Base-by-base conservation (phyloP, 1,140 invertebrate species). In the Nylanderia fulva region DNA sequence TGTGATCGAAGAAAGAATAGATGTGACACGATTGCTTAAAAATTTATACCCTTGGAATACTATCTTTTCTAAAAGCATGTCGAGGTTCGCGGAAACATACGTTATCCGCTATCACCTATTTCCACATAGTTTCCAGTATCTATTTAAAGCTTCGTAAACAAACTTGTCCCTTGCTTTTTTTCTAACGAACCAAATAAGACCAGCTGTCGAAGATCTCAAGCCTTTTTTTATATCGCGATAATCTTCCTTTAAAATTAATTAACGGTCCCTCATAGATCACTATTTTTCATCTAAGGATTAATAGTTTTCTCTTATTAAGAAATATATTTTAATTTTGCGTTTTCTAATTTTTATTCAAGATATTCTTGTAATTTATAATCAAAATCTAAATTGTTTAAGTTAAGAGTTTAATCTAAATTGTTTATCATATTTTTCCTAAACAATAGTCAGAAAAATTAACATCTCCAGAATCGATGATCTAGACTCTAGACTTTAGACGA, bases 41-140 rank as follows among this genome's bases (percentile, higher is more conserved):
- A 63, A 45, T 29, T 76, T 76, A 76, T 63, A 0, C 24, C 9
- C 33, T 60, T 27, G 15, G 18, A 2, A 42, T 61, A 76, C 58
- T 76, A 76, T 13, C 36, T 45, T 42, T 76, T 63, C 58, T 45
- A 45, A 45, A 76, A 42, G 21, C 39, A 63, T 61, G 0, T n/a
- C n/a, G 18, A 9, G 18, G 1, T 29, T 9, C 9, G 13, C 9
- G 13, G 24, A 60, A 29, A 5, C 56, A 11, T 24, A 13, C 8
- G 63, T 33, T 27, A 60, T 15, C 18, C 5, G 21, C 9, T 54
- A 54, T 18, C 18, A 33, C 2, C 5, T 61, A n/a, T n/a, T 63
- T 45, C n/a, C 2, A 36, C n/a, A 58, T 1, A n/a, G 8, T 27
- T 15, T 29, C 45, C 15, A 18, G 5, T 61, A 15, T 18, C 27